Evolutionary conservation across 2,888 invertebrate genomes (phyloP), one percentile per base, ranked within the genome.

Genomic region (Hipparchia semele): DNA sequence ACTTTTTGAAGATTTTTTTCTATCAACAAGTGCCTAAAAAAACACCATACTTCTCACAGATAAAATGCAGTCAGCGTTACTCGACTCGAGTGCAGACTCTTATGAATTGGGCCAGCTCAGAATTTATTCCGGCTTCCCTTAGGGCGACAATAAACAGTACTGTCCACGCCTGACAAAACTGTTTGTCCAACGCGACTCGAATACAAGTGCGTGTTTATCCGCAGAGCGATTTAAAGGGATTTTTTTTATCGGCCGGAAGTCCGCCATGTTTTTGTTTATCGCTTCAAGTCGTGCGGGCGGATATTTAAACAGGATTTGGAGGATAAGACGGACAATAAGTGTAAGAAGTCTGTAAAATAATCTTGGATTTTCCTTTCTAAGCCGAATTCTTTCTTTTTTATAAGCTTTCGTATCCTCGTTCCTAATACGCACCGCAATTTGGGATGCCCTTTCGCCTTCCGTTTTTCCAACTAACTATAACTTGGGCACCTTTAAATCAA

Each of bases 111-210:
- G 62, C 81, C 82, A 72, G 10, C n/a, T 68, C 53, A 60, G 77
- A 82, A 84, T 87, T 83, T 88, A 86, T 89, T 88, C 85, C 82
- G 83, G 79, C 74, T 78, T 78, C 84, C 85, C 84, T 81, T 77
- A 79, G 84, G 86, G 86, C 81, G 88, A 90, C 91, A 88, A 90
- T 90, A 90, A 87, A 87, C 87, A 86, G 79, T 58, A 77, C 76
- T 82, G 83, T 82, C 81, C 82, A 71, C 79, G 77, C 82, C 84
- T 84, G 84, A 80, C 84, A 86, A 87, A 90, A 89, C 88, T 85
- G 89, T 89, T 86, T 86, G 86, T 79, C 70, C 83, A 83, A 89
- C 90, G 89, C 82, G 85, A 73, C 64, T 72, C 61, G 89, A 88
- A 89, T 90, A 85, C 71, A 76, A 80, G 80, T 81, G 77, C 77